Base-by-base conservation (phyloP, 1,140 invertebrate species). In the Caenorhabditis inopinata region DNA sequence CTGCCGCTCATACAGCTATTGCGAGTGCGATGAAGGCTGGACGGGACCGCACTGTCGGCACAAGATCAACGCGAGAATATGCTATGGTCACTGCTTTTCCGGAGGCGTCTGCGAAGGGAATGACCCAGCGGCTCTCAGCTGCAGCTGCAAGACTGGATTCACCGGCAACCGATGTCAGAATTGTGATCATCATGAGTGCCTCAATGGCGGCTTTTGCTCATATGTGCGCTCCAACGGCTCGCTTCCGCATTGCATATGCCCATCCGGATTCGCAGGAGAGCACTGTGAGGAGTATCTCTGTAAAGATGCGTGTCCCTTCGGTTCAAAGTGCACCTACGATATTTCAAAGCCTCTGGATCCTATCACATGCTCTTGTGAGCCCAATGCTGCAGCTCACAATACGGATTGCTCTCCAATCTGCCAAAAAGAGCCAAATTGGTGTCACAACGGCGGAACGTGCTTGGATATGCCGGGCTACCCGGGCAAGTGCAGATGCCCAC, bases 391-490 rank as follows among this genome's bases (percentile, higher is more conserved):
- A 21, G 58, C 58, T 18, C 58, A 38, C 5, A 68, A 68, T 12
- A 12, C 58, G 6, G 58, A 68, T 68, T 68, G 58, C 32, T 68
- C 58, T 18, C 58, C 58, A 42, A 68, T 68, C n/a, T 68, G 58
- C 2, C 29, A 68, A 21, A 68, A 38, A 42, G 16, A 68, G 14
- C 58, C 58, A 5, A 68, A 68, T 9, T 68, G 58, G 58, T 68
- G 58, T 21, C 58, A 68, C 12, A 68, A 68, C n/a, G 58, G 58
- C 18, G 58, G 58, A 68, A 68, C 21, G n/a, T 68, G 58, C 38
- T 11, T 68, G 0, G 58, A 68, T 68, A 32, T 38, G 29, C 58
- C 58, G 1, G 58, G 58, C 27, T 38, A 42, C 21, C 58, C 58
- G 23, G 58, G 58, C 21, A 68, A 68, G 18, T 68, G 58, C n/a